Evolutionary conservation across 2,888 invertebrate species (phyloP), one percentile per base, ranked within the genome.

Genomic region (Gisinianus flammeolus): DNA sequence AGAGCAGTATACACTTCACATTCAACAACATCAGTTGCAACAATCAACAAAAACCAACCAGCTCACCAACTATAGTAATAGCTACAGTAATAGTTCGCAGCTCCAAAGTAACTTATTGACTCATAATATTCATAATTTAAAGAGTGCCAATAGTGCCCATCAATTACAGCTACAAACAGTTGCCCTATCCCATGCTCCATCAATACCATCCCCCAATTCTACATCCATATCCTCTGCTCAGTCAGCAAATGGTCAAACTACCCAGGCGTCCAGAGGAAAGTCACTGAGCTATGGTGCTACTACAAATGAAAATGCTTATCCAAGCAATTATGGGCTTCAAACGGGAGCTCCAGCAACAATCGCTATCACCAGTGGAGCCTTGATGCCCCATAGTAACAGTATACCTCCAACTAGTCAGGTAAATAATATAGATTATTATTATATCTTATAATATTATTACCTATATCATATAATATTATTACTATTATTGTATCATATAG

Each of bases 331-430:
- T 77, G 78, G 80, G 24, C 5, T 74, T n/a, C 82, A 82, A 54
- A 83, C 82, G 56, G 83, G 83, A 72, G 81, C 81, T n/a, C 81
- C 82, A 62, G 73, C 82, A 68, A 80, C 81, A 31, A 82, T 77
- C 52, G 62, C 82, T 31, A 64, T 62, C 26, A 22, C 44, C 1
- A 71, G 24, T n/a, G 8, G 26, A n/a, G 54, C 54, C 54, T n/a
- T 16, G 19, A n/a, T 16, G 54, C 19, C 54, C n/a, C 16, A 54
- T 54, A 54, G 19, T 19, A 54, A 54, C 54, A 54, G 54, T 26
- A 4, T 26, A 64, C 62, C 62, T 64, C 26, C 31, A 30, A 76
- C 54, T 31, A 66, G 22, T 54, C 67, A 67, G 19, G 33, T 67
- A 33, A 33, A n/a, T 8, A 10, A 26, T n/a, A n/a, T n/a, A n/a